A percentile compares a stretch with the other conserved stretches of the same genome.
phyloP scores from a whole-genome alignment of 2,113 vertebrate species.

The Cyphomyrus plagiostoma region DNA sequence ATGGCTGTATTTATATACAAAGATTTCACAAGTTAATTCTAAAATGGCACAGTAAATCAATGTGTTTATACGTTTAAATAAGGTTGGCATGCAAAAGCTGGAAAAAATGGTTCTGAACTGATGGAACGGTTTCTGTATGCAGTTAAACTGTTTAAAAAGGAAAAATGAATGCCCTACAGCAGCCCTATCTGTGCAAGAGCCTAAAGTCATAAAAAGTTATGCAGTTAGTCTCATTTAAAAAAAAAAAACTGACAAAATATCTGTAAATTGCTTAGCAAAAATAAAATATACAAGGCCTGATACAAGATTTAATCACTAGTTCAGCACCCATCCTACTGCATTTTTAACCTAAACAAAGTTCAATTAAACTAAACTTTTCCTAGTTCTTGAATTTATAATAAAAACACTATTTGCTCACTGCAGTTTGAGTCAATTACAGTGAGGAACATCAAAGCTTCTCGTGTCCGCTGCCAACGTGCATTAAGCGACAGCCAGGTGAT shows the following conservation, averaged over 20 bases:
- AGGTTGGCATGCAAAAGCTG: not conserved
- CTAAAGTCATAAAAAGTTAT: not conserved
- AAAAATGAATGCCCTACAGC: not conserved
- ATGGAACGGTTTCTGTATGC: not conserved
- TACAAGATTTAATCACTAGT: not conserved
- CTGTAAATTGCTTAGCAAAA: not conserved
- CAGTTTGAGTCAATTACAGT: not conserved
- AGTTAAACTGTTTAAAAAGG: not conserved
- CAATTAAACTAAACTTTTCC: not conserved
- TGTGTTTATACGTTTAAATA: not conserved
- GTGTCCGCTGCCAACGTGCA: not conserved
- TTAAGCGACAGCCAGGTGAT: conserved; percentile 10
- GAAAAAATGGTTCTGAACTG: not conserved
- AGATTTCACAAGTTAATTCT: not conserved
- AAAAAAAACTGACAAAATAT: not conserved
- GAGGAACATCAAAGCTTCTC: not conserved
- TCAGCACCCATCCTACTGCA: not conserved
- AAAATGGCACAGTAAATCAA: not conserved
- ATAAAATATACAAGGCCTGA: not conserved
- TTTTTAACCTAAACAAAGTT: not conserved
- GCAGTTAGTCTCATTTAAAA: not conserved
- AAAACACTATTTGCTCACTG: not conserved
- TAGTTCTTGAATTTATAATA: not conserved
- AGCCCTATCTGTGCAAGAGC: not conserved
- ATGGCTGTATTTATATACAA: not conserved